A percentile compares a stretch with the other conserved stretches of the same genome.
Conservation (phyloP, 1,140 invertebrate species). For the Halictus rubicundus region DNA sequence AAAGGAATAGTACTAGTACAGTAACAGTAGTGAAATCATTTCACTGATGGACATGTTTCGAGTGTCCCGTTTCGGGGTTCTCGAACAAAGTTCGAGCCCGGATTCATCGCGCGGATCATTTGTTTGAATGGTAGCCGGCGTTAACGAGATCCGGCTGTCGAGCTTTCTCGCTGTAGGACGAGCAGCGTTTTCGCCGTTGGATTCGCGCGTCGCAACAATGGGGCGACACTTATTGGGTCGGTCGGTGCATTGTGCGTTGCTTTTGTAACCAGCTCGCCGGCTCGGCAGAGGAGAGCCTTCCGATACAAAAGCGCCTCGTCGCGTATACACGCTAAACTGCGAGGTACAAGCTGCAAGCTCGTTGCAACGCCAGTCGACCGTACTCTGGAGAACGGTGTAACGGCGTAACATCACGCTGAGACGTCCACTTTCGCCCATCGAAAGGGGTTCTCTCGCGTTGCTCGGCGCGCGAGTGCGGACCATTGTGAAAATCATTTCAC, state of each 20-base stretch:
- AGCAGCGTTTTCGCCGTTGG: too few species aligned
- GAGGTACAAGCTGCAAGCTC: conserved; percentile 8
- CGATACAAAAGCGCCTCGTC: conserved; percentile 26
- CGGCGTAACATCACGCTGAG: conserved; percentile 22
- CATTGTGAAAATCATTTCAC: conserved; percentile 45
- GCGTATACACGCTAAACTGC: background rate
- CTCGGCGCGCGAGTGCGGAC: conserved; percentile 26
- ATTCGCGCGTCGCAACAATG: conserved; percentile 38
- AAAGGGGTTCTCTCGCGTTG: conserved; percentile 19
- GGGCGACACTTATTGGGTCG: conserved; percentile 40
- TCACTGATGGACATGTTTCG: too few species aligned
- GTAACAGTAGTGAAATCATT: too few species aligned
- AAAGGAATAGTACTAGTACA: too few species aligned
- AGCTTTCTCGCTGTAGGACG: too few species aligned
- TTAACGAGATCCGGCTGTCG: too few species aligned
- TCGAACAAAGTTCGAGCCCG: too few species aligned
- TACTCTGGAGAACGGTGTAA: background rate
- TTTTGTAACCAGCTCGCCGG: conserved; percentile 16
- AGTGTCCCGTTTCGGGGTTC: too few species aligned
- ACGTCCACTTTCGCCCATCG: conserved; percentile 23
- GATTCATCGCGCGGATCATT: too few species aligned
- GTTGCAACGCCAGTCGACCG: background rate
- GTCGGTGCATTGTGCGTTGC: conserved; percentile 28
- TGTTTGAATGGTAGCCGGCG: background rate
- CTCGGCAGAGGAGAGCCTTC: conserved; percentile 17